Evolutionary conservation across 2,113 vertebrate species (phyloP).

Genomic region (Rattus rattus): DNA sequence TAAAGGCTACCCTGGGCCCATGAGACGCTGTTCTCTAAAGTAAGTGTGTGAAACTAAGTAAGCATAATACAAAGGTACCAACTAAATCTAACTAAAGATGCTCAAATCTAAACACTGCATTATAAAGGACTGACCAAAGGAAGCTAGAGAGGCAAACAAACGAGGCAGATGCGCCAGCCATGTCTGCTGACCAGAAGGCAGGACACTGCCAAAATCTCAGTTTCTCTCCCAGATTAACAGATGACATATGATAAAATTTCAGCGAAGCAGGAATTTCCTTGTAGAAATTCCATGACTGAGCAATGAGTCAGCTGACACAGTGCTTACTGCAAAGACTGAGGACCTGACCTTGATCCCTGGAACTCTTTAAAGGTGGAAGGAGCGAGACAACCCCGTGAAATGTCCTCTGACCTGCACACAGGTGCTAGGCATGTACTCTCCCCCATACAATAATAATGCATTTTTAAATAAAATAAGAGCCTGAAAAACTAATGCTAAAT

Average conservation of each 20-base stretch:
- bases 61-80: constrained; percentile 19
- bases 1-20: background rate
- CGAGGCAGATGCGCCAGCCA: background rate
- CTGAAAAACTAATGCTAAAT: constrained; percentile 24
- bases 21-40: background rate
- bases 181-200: background rate
- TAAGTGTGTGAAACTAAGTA: background rate
- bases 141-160: constrained; percentile 35
- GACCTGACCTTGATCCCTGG: background rate
- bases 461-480: background rate
- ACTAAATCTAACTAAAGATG: constrained; percentile 34
- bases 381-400: background rate
- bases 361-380: background rate
- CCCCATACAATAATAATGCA: background rate
- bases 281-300: background rate
- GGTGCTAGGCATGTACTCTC: background rate
- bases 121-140: background rate
- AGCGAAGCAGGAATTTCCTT: background rate
- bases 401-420: background rate
- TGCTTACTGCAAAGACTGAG: background rate
- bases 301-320: background rate
- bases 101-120: background rate
- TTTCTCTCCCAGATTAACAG: background rate
- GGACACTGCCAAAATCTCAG: background rate
- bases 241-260: background rate